Base-by-base conservation (phyloP, 2,797 vertebrate species). In the Pogoniulus pusillus region DNA sequence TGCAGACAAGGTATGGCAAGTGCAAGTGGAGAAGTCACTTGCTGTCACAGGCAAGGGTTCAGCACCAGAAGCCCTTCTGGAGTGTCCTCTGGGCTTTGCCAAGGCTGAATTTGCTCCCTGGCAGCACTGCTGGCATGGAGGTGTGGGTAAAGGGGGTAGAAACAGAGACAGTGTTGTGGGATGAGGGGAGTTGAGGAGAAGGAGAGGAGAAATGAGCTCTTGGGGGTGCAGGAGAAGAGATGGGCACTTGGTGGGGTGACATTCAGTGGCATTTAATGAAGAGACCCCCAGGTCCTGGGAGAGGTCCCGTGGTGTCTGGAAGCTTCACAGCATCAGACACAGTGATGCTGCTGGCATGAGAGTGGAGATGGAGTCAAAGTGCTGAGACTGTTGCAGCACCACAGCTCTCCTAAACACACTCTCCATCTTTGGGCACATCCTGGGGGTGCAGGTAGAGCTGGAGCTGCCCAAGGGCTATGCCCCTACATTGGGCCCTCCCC, bases 101-200 rank as follows among this genome's bases (percentile, higher is more conserved):
- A n/a, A 43, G 26, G 26, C 75, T 69, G 10, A 2, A 0, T 58
- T 29, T 75, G 45, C 51, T 76, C 22, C 14, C 19, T 57, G 55
- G 34, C 62, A 34, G 14, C 0, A 1, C 26, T 64, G 47, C 45
- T 16, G 15, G 34, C 17, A 16, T 3, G 6, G 64, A 89, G 35
- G 16, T 6, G 2, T 34, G 14, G 39, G 18, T 9, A 60, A 76
- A 86, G n/a, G 9, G 30, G n/a, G 66, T 49, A 49, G 47, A 49
- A 49, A 35, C 35, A 51, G 26, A 17, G 60, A 75, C 4, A 16
- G 16, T 6, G 6, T 43, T 10, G 39, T 9, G 69, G 60, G 37
- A 47, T 4, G 5, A 6, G 12, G 14, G 5, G 2, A 5, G 0
- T 1, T 60, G 49, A 83, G 22, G 29, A 20, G 7, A 37, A 13